phyloP scores from a whole-genome alignment of 2,113 vertebrate species.

The Lota lota region DNA sequence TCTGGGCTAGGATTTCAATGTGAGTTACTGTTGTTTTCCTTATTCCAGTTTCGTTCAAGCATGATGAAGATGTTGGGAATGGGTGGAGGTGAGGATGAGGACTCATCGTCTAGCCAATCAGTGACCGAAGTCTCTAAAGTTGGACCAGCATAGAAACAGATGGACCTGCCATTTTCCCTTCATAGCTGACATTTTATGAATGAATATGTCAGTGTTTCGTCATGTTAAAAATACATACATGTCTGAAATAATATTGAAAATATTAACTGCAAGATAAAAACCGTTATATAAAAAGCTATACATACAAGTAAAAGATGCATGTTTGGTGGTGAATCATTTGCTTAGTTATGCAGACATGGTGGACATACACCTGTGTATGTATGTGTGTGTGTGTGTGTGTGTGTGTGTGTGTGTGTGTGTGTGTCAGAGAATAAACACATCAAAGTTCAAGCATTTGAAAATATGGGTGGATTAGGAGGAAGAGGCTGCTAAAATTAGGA shows the following conservation, averaged over 20 bases:
- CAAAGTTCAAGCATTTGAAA: too few relatives aligned
- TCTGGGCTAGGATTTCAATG: too few relatives aligned
- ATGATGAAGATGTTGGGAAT: constrained; percentile 66
- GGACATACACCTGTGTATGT: too few relatives aligned
- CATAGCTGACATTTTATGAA: background rate
- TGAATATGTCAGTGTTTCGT: background rate
- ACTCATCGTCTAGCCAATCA: constrained; percentile 52
- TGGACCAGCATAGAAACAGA: constrained; percentile 42
- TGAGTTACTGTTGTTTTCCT: background rate
- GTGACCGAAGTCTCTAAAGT: constrained; percentile 74
- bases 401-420: too few relatives aligned
- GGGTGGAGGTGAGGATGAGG: constrained; percentile 64
- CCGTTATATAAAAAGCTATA: background rate
- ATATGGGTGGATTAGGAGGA: too few relatives aligned
- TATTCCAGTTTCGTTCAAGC: constrained; percentile 57
- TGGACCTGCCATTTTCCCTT: background rate
- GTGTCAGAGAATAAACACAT: too few relatives aligned
- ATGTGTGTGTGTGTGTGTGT: too few relatives aligned
- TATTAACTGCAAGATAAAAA: background rate
- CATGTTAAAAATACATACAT: background rate
- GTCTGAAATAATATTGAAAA: background rate
- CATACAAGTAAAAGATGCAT: background rate
- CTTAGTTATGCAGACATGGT: background rate
- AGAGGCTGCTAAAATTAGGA: background rate
- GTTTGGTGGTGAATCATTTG: background rate